Evolutionary conservation across 2,888 invertebrate species (phyloP).

Genomic region (Machimus atricapillus): DNA sequence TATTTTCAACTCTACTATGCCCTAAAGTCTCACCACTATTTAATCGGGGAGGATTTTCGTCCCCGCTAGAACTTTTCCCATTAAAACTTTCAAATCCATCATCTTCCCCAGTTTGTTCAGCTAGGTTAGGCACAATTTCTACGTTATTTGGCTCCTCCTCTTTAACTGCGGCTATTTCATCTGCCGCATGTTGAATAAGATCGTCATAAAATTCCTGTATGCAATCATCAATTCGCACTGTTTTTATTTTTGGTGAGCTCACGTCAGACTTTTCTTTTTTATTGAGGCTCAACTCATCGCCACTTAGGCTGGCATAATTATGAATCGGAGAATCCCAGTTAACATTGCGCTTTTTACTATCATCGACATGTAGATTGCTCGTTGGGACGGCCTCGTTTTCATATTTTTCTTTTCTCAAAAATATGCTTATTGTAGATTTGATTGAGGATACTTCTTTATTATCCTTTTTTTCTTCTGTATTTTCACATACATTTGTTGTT

Average conservation of each 20-base stretch:
- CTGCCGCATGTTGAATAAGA: slow-evolving; percentile 49
- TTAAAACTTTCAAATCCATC: slow-evolving; percentile 88
- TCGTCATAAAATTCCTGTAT: slow-evolving; percentile 51
- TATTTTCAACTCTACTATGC: not conserved
- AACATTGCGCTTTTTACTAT: slow-evolving; percentile 59
- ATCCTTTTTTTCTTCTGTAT: not conserved
- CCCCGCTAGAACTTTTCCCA: slow-evolving; percentile 78
- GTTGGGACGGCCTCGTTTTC: slow-evolving; percentile 14
- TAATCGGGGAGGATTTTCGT: slow-evolving; percentile 54
- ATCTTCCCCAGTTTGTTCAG: slow-evolving; percentile 66
- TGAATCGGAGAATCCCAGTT: slow-evolving; percentile 62
- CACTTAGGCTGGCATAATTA: slow-evolving; percentile 54
- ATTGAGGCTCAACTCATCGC: slow-evolving; percentile 48
- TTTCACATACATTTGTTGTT: not conserved
- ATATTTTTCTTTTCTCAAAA: not conserved
- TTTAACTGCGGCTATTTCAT: slow-evolving; percentile 15
- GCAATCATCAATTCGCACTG: not conserved
- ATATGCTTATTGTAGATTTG: not conserved
- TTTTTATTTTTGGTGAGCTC: not conserved
- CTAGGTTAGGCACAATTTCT: slow-evolving; percentile 16
- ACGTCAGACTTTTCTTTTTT: not conserved
- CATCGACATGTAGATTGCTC: slow-evolving; percentile 25
- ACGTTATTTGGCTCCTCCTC: not conserved
- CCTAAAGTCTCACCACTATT: not conserved
- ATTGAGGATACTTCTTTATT: not conserved